These are phyloP conservation scores for Seira musarum DNA, from an alignment of 2,888 invertebrate genomes.

Conservation along the genomic window DNA sequence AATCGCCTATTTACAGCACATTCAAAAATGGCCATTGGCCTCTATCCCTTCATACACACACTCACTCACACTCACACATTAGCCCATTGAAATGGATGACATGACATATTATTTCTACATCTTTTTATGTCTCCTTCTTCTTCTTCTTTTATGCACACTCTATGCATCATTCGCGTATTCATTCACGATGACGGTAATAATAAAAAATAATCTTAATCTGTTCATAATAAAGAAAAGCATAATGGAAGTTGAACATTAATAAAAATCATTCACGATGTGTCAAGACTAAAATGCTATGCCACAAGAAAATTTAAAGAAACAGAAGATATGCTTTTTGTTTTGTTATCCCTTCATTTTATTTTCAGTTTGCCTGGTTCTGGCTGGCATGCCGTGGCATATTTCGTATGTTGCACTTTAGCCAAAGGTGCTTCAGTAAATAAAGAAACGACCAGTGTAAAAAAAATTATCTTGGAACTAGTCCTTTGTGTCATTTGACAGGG, in stretches of 20 bases:
- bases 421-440: too few species aligned
- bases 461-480: too few species aligned
- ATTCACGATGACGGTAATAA: neutral
- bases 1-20: conserved; percentile 57
- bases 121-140: too few species aligned
- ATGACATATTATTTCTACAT: conserved; percentile 48
- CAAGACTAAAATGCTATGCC: conserved; percentile 49
- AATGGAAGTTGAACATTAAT: conserved; percentile 51
- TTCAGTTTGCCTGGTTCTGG: conserved; percentile 29
- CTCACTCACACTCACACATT: too few species aligned
- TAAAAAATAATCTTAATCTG: conserved; percentile 15
- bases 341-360: conserved; percentile 6
- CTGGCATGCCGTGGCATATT: too few species aligned
- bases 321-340: conserved; percentile 13
- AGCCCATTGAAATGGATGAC: conserved; percentile 23
- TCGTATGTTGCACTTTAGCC: too few species aligned
- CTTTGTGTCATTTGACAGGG: too few species aligned
- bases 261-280: conserved; percentile 57
- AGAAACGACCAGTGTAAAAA: too few species aligned
- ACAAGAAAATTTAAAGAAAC: conserved; percentile 18
- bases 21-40: conserved; percentile 60
- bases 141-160: conserved; percentile 47
- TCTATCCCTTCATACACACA: too few species aligned
- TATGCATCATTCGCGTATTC: conserved; percentile 31
- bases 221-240: conserved; percentile 37